Base-by-base conservation (phyloP, 2,888 invertebrate genomes). In the Tipula confusa region DNA sequence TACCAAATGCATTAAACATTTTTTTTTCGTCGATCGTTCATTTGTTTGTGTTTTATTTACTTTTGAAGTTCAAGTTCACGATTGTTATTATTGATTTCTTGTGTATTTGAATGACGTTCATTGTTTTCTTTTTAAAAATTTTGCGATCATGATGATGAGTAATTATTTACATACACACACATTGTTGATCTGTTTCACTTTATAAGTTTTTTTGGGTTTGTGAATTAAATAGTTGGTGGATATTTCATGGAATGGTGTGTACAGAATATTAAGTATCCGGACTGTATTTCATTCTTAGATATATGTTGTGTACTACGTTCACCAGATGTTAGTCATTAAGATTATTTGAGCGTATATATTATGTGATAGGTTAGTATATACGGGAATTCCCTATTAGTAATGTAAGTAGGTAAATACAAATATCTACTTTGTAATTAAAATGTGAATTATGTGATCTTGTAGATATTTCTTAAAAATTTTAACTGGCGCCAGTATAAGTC, bases 51-150 rank as follows among this genome's bases (percentile, higher is more conserved):
- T 43, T 43, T 64, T 9, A 64, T 18, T 43, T 43, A 15, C n/a
- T n/a, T 43, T 64, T 64, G 64, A 64, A 64, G 64, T 64, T 64
- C 64, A 64, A 64, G 64, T 64, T 64, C 64, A 64, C 64, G 64
- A 64, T 64, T 64, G 64, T 64, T 64, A 24, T 64, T 64, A 64
- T 64, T 64, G 64, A 64, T 64, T 64, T 64, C 64, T 64, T 64
- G 24, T 24, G 9, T 24, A 64, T 64, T 24, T 24, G 64, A 24
- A 64, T 64, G 64, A 64, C 64, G 24, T 24, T 64, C 24, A 24
- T 64, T 64, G 18, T 18, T 24, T 38, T 64, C 24, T 24, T 64
- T 64, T 64, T 24, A 64, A 24, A 64, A 64, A 9, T 64, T 64
- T 64, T 24, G 64, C 64, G 64, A 24, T 64, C 64, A 64, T 64